A percentile compares a stretch with the other conserved stretches of the same genome.
Conservation (phyloP, 2,888 invertebrate species). For the Aporophyla lueneburgensis region DNA sequence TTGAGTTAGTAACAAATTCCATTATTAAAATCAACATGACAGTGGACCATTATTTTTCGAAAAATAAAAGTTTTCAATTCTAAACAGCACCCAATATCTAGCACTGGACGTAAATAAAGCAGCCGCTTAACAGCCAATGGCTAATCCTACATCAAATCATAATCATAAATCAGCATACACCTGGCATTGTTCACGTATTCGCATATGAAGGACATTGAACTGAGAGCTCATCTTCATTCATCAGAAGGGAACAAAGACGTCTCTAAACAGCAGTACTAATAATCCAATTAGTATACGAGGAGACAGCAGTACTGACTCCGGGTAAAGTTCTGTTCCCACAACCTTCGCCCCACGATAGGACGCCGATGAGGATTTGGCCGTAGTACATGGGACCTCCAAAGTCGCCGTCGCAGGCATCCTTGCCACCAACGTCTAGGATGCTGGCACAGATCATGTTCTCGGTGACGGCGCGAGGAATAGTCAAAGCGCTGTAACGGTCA, state of each 20-base stretch:
- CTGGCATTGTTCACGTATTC: neutral
- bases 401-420: constrained; percentile 83
- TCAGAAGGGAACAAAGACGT: neutral
- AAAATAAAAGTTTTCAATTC: no score
- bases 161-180: no score
- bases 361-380: constrained; percentile 79
- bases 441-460: constrained; percentile 82
- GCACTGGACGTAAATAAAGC: neutral
- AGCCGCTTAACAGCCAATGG: neutral
- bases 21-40: neutral
- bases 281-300: constrained; percentile 76
- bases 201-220: neutral
- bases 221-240: neutral
- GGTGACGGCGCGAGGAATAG: constrained; percentile 65
- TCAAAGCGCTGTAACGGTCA: constrained; percentile 28
- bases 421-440: constrained; percentile 70
- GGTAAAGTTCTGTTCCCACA: constrained; percentile 84
- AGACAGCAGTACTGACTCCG: constrained; percentile 85
- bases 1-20: neutral
- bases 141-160: no score
- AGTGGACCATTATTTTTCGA: neutral
- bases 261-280: constrained; percentile 53
- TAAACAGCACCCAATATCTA: no score
- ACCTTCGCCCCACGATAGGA: constrained; percentile 86
- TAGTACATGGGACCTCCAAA: constrained; percentile 87